These are phyloP conservation scores for Teinopalpus imperialis DNA, from an alignment of 2,888 invertebrate genomes.

Conservation along the genomic window DNA sequence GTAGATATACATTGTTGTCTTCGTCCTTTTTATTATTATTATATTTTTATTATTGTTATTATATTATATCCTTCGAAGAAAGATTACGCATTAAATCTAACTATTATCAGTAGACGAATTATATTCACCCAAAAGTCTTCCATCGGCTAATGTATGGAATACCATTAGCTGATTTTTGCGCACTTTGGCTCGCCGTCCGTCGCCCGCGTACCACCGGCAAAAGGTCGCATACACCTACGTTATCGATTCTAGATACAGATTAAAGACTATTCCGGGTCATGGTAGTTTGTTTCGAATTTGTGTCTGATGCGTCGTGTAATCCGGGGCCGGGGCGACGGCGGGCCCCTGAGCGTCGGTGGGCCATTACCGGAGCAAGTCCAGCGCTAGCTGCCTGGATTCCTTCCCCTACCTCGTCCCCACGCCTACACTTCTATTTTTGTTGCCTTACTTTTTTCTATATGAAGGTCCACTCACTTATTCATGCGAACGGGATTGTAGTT, in stretches of 20 bases:
- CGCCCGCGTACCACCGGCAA: neutral
- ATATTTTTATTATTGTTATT: too few species aligned
- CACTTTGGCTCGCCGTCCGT: too few species aligned
- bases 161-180: too few species aligned
- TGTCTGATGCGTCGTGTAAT: conserved; percentile 11
- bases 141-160: too few species aligned
- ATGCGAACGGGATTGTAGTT: conserved; percentile 77
- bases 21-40: too few species aligned
- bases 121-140: too few species aligned
- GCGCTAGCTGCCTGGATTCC: conserved; percentile 21
- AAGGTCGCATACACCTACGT: conserved; percentile 2
- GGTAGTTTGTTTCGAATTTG: conserved; percentile 15
- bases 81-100: too few species aligned
- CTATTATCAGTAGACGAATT: too few species aligned
- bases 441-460: conserved; percentile 71
- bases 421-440: conserved; percentile 55
- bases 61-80: too few species aligned
- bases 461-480: conserved; percentile 79
- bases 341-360: conserved; percentile 27
- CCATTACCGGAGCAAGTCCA: too few species aligned
- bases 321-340: conserved; percentile 19
- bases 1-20: too few species aligned
- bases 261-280: conserved; percentile 3
- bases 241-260: conserved; percentile 19
- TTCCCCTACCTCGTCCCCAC: conserved; percentile 44